Evolutionary conservation across 2,888 invertebrate species (phyloP), one percentile per base, ranked within the genome.

Genomic region (Spilosoma lubricipeda): DNA sequence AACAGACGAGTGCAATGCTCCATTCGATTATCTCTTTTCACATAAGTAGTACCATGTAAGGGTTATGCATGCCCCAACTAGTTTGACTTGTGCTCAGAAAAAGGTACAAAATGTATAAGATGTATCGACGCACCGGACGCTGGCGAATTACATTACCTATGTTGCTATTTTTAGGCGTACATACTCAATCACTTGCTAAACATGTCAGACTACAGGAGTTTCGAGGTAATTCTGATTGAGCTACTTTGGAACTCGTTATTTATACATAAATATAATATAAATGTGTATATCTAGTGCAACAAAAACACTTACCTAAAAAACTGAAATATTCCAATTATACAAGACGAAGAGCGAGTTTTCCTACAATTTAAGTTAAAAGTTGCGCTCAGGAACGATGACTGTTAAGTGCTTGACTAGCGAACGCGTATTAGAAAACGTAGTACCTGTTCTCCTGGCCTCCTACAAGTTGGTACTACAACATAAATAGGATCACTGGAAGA

Each of bases 61-160:
- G 84, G 75, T 82, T 81, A 81, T 77, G 76, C 67, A 77, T 71
- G 76, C 76, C 73, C 65, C 48, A 83, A 86, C 86, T 86, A 86
- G 86, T 86, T 85, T 84, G 81, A 83, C 86, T 83, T 77, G 85
- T 82, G 74, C 73, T 75, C 73, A 74, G 39, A 78, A 86, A 84
- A 77, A 73, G 65, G 65, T 76, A 70, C 76, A 79, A 72, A 69
- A 67, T 56, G 56, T 70, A 67, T 69, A 80, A 71, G 65, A 78
- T 78, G 71, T 69, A 64, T 56, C 70, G 76, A 70, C 71, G 73
- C 67, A 73, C 69, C 75, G 69, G 78, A 74, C 75, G 63, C 73
- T 75, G 67, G 68, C 45, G 71, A 69, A 68, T 74, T 72, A 75
- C 74, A 76, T 77, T 68, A 76, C 75, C 74, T 78, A 30, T 23